Evolutionary conservation across 2,797 vertebrate species (phyloP).

Genomic region (Lerista edwardsae): DNA sequence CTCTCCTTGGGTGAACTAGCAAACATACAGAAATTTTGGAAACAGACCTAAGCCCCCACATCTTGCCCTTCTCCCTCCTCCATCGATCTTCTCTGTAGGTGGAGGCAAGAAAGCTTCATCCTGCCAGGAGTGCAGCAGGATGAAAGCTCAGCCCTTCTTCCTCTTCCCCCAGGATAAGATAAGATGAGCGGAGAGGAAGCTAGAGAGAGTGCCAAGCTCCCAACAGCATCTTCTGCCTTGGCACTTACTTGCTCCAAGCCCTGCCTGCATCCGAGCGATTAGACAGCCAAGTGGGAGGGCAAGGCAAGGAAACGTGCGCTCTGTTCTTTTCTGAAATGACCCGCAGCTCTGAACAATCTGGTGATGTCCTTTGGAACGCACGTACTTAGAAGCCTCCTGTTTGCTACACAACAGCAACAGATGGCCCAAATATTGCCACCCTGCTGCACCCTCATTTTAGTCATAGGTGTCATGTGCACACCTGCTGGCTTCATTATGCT

Average conservation of each 20-base stretch:
- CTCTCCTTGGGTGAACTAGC: background rate
- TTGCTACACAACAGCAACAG: too few relatives aligned
- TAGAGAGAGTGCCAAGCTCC: background rate
- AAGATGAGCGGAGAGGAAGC: background rate
- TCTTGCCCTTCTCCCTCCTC: background rate
- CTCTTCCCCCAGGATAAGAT: background rate
- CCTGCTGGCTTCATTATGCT: too few relatives aligned
- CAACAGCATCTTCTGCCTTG: background rate
- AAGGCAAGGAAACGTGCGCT: background rate
- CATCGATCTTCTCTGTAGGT: constrained; percentile 2
- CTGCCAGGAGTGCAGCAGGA: constrained; percentile 13
- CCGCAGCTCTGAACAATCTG: background rate
- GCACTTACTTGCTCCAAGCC: background rate
- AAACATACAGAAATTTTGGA: background rate
- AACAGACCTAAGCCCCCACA: background rate
- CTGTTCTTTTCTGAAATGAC: background rate
- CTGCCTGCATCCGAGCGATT: background rate
- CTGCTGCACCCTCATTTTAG: too few relatives aligned
- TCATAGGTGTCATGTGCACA: too few relatives aligned
- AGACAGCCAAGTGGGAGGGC: background rate
- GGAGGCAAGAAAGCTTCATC: background rate
- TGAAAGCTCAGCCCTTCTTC: background rate
- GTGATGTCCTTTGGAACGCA: background rate
- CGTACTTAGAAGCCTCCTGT: too few relatives aligned
- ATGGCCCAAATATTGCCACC: too few relatives aligned